Conservation (phyloP, 1,140 invertebrate genomes). For the Ericerus pela region DNA sequence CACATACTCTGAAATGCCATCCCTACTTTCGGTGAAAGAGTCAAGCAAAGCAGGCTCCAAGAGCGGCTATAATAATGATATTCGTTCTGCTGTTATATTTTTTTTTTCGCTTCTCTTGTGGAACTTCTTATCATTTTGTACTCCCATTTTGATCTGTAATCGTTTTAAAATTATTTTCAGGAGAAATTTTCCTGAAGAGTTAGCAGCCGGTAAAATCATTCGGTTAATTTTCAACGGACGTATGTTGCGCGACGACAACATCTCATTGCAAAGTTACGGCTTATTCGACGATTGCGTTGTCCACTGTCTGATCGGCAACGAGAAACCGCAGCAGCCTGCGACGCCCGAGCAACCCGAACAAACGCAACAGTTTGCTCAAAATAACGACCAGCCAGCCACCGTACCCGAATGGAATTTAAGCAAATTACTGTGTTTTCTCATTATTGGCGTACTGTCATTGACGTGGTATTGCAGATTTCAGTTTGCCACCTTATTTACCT, state of each 20-base stretch:
- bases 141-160: no score
- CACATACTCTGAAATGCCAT: no score
- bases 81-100: no score
- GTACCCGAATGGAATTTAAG: conserved; percentile 28
- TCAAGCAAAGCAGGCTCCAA: no score
- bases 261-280: conserved; percentile 59
- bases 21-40: no score
- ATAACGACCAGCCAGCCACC: conserved; percentile 26
- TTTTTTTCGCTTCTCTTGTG: no score
- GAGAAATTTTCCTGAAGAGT: conserved; percentile 62
- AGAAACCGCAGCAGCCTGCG: conserved; percentile 25
- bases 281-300: conserved; percentile 74
- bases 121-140: no score
- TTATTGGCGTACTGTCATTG: conserved; percentile 33
- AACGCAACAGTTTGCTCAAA: conserved; percentile 29
- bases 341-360: conserved; percentile 22
- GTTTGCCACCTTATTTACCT: conserved; percentile 44
- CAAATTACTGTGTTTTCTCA: conserved; percentile 33
- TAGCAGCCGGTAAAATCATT: conserved; percentile 57
- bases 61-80: no score
- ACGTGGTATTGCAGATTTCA: conserved; percentile 47
- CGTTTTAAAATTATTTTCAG: conserved; percentile 36
- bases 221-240: conserved; percentile 78
- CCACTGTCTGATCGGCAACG: conserved; percentile 63
- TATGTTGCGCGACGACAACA: conserved; percentile 55